Base-by-base conservation (phyloP, 2,113 vertebrate genomes). In the Nerophis ophidion region DNA sequence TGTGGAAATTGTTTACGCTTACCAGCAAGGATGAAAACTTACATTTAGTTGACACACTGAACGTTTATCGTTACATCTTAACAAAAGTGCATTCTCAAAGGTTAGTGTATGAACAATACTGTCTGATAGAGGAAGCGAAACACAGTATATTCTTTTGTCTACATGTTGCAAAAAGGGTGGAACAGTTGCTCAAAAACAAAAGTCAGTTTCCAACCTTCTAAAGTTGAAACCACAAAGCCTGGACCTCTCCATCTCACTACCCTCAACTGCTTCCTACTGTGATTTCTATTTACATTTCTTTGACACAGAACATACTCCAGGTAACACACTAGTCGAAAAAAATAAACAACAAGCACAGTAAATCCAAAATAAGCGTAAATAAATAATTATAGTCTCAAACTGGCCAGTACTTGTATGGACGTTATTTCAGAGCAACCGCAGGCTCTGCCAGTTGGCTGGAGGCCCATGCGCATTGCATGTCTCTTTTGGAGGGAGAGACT, bases 381-480 rank as follows among this genome's bases (percentile, higher is more conserved):
- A 65, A 77, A 75, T 71, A 71, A 66, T 74, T 56, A 57, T 42
- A 72, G 55, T 60, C 64, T 68, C 70, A 59, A 69, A 67, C 65
- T 72, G 72, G 66, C 63, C 67, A 63, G 66, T 72, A 81, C 66
- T 79, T 60, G 70, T 79, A 76, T 66, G 69, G 74, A 60, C 34
- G 50, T 82, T 66, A 59, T 77, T 81, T 84, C 68, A 70, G 70
- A 77, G 72, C 70, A 72, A 74, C 65, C 68, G 62, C 54, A 50
- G 63, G 56, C 45, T 64, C 63, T 82, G 75, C 71, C 76, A 80
- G 55, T 79, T 86, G 86, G 80, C 76, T 70, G 52, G 66, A 62
- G 58, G 75, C 80, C 70, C 71, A 38, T 53, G 70, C 72, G 76
- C 72, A 71, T 63, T 61, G 70, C 72, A 63, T 44, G 52, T 72